Percentiles rank a stretch among this genome's conserved stretches.
These are phyloP conservation scores for Chondrosia reniformis DNA, from an alignment of 37 sponge, comb jelly and placozoan species.

Conservation along the genomic window DNA sequence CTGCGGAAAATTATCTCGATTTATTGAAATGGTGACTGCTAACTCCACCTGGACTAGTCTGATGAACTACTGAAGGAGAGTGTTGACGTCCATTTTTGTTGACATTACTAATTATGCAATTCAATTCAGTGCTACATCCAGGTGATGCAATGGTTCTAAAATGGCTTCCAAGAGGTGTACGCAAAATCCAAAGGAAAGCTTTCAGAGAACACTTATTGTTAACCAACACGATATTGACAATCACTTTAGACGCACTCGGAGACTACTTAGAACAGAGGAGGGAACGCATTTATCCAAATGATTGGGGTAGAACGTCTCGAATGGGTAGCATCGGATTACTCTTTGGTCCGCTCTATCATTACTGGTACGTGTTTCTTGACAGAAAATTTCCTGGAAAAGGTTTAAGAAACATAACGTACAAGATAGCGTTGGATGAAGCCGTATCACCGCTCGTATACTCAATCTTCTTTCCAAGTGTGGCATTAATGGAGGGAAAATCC, in stretches of 20 bases:
- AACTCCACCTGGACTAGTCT: too few relatives aligned
- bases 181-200: neutral
- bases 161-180: neutral
- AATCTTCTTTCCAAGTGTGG: slow-evolving; percentile 24
- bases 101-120: too few relatives aligned
- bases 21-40: too few relatives aligned
- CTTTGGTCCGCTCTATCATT: slow-evolving; percentile 38
- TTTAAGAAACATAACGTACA: slow-evolving; percentile 5
- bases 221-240: slow-evolving; percentile 38
- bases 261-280: slow-evolving; percentile 59
- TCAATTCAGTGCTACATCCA: too few relatives aligned
- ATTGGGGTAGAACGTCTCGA: slow-evolving; percentile 39
- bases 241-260: slow-evolving; percentile 30
- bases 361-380: slow-evolving; percentile 46
- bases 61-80: too few relatives aligned
- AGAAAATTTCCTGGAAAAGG: slow-evolving; percentile 14
- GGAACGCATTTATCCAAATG: slow-evolving; percentile 27
- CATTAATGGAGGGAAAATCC: slow-evolving; percentile 51
- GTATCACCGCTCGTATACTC: slow-evolving; percentile 19
- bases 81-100: too few relatives aligned
- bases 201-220: slow-evolving; percentile 41
- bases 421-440: slow-evolving; percentile 56
- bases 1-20: too few relatives aligned
- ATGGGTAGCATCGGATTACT: slow-evolving; percentile 35
- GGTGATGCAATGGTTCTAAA: neutral